Percentiles rank a stretch among this genome's conserved stretches.
Conservation (phyloP, 2,113 vertebrate species). For the Tricholaema leucomelas region DNA sequence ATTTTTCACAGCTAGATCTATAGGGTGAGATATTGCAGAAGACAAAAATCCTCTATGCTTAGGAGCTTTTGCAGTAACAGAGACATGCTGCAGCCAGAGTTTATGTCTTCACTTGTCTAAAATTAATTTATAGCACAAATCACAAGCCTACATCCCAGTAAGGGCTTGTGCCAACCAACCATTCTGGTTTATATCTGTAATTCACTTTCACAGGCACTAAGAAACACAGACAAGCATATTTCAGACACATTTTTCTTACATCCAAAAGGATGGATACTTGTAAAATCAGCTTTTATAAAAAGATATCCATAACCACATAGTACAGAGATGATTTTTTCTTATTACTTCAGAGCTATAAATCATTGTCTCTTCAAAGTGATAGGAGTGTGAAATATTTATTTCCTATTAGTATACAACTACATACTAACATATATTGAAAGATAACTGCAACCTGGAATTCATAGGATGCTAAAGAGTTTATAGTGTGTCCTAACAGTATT, state of each 20-base stretch:
- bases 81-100: neutral
- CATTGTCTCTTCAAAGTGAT: neutral
- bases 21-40: neutral
- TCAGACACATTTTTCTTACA: neutral
- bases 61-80: neutral
- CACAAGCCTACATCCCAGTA: neutral
- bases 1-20: conserved; percentile 15
- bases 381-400: conserved; percentile 25
- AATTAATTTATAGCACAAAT: conserved; percentile 28
- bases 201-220: conserved; percentile 8
- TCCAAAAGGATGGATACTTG: neutral
- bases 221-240: neutral
- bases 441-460: neutral
- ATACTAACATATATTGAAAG: neutral
- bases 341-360: conserved; percentile 1
- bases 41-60: neutral
- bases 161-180: neutral
- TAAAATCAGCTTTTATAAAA: conserved; percentile 22
- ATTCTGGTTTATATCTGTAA: neutral
- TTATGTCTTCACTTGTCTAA: neutral
- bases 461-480: neutral
- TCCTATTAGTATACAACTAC: neutral
- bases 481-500: neutral
- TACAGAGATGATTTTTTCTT: neutral
- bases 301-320: neutral